Conservation (phyloP, 2,888 invertebrate genomes). For the Eupithecia tripunctaria region DNA sequence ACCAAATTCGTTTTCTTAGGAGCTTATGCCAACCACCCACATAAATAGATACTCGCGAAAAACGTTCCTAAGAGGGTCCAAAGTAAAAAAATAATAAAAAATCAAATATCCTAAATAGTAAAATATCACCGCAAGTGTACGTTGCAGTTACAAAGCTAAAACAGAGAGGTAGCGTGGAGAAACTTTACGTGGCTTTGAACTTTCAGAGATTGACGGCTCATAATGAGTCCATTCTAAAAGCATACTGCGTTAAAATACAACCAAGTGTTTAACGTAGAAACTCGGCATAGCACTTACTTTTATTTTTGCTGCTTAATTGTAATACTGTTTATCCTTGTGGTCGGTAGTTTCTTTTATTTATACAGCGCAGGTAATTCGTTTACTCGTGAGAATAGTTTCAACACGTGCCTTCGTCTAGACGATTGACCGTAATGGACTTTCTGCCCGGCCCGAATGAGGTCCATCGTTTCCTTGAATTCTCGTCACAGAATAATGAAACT, state of each 20-base stretch:
- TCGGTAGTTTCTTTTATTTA: constrained; percentile 72
- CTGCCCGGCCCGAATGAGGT: constrained; percentile 62
- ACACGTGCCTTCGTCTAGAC: constrained; percentile 76
- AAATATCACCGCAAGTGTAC: not conserved
- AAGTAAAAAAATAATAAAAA: no score
- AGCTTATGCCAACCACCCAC: not conserved
- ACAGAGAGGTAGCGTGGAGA: constrained; percentile 10
- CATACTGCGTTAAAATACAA: constrained; percentile 26
- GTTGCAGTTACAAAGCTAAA: constrained; percentile 17
- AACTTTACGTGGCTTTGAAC: constrained; percentile 23
- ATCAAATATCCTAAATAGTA: no score
- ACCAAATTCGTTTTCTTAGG: not conserved
- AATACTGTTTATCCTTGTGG: constrained; percentile 65
- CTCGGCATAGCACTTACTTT: constrained; percentile 41
- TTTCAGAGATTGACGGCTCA: constrained; percentile 31
- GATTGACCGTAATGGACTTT: constrained; percentile 80
- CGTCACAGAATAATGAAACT: constrained; percentile 11
- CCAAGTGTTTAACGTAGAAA: constrained; percentile 20
- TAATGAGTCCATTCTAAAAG: constrained; percentile 30
- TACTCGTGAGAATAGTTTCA: constrained; percentile 80
- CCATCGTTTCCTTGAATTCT: constrained; percentile 54
- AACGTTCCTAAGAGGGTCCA: not conserved
- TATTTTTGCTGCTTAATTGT: constrained; percentile 65
- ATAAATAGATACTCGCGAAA: not conserved
- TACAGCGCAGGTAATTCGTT: constrained; percentile 77